Conservation (phyloP, 2,797 vertebrate genomes). For the Poeciliopsis presidionis region DNA sequence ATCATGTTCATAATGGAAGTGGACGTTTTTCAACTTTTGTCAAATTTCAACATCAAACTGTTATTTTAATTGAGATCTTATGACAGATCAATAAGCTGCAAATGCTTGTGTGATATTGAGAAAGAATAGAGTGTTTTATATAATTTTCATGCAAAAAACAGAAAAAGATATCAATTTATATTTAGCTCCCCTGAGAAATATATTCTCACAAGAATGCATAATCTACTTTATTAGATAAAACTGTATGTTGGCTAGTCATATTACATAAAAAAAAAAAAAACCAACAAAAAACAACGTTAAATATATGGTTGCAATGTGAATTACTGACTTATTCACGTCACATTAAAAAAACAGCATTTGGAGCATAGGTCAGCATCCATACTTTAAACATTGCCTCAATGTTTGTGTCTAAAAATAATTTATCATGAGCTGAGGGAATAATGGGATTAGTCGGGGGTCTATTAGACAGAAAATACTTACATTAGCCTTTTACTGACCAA, state of each 20-base stretch:
- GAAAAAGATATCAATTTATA: neutral
- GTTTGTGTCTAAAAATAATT: constrained; percentile 50
- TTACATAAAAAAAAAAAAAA: neutral
- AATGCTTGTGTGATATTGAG: neutral
- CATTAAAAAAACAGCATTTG: constrained; percentile 41
- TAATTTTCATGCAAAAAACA: neutral
- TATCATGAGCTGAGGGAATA: constrained; percentile 57
- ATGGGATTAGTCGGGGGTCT: constrained; percentile 62
- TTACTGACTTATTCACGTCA: neutral
- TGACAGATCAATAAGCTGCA: neutral
- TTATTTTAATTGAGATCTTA: neutral
- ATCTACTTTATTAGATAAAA: neutral
- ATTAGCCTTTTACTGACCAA: constrained; percentile 67
- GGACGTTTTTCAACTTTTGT: neutral
- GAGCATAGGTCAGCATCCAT: constrained; percentile 33
- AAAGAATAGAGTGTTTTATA: neutral
- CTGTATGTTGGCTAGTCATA: neutral
- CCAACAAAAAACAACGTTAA: neutral
- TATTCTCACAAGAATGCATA: neutral
- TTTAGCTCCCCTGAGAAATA: neutral
- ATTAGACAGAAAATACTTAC: constrained; percentile 70
- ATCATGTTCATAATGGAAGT: constrained; percentile 47
- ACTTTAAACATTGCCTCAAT: constrained; percentile 41
- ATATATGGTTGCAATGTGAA: neutral
- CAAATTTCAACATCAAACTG: neutral